Evolutionary conservation across 2,888 invertebrate species (phyloP).

Genomic region (Arctia plantaginis): DNA sequence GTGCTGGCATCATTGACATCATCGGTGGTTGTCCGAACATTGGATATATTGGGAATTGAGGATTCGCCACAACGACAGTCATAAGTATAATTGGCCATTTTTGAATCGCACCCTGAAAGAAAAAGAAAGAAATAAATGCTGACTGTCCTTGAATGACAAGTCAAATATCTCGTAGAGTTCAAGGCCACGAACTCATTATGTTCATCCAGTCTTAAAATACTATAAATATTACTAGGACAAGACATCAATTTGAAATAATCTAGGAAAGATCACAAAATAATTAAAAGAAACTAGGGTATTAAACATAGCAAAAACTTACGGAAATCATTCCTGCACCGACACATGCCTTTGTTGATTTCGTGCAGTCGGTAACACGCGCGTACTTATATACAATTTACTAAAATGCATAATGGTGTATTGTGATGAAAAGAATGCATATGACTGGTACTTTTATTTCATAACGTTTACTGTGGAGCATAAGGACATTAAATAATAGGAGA

Average conservation of each 20-base stretch:
- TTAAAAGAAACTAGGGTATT: neutral
- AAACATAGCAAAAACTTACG: slow-evolving; percentile 14
- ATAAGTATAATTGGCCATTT: slow-evolving; percentile 21
- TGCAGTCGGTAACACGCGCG: slow-evolving; percentile 41
- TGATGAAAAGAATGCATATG: slow-evolving; percentile 28
- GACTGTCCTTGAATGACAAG: neutral
- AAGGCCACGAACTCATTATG: neutral
- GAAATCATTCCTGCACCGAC: slow-evolving; percentile 21
- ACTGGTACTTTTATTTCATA: slow-evolving; percentile 12
- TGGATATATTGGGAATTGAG: slow-evolving; percentile 18
- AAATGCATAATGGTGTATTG: slow-evolving; percentile 52
- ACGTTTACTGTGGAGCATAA: slow-evolving; percentile 5
- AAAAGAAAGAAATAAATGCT: neutral
- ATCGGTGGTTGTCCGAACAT: neutral
- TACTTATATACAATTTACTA: slow-evolving; percentile 60
- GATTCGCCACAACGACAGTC: slow-evolving; percentile 18
- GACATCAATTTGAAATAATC: no score
- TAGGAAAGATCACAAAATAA: neutral
- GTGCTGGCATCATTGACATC: slow-evolving; percentile 6
- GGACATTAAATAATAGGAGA: neutral
- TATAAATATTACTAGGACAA: neutral
- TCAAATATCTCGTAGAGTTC: neutral
- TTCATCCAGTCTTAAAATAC: neutral
- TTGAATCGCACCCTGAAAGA: slow-evolving; percentile 19
- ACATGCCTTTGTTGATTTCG: slow-evolving; percentile 28